phyloP scores from a whole-genome alignment of 92 coral and sea anemone species.

The Palythoa heliodiscus region DNA sequence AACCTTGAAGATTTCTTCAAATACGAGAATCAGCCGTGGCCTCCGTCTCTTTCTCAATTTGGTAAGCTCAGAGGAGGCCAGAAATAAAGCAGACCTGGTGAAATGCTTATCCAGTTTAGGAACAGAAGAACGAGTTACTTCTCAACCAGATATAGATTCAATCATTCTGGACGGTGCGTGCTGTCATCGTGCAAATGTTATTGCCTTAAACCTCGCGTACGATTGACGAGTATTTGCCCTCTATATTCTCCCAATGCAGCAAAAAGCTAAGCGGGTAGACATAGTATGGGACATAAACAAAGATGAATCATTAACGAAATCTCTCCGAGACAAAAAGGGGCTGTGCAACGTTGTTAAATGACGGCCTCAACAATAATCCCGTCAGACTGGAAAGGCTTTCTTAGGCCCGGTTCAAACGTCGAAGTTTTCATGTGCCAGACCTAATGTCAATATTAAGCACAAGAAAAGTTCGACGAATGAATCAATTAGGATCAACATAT shows the following conservation, averaged over 20 bases:
- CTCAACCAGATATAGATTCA: constrained; percentile 38
- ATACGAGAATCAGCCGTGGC: constrained; percentile 4
- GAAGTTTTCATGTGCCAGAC: no score
- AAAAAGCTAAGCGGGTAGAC: constrained; percentile 57
- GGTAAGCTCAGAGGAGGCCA: neutral
- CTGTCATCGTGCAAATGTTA: constrained; percentile 66
- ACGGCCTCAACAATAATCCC: constrained; percentile 41
- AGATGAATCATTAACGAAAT: constrained; percentile 60
- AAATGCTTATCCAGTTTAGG: constrained; percentile 6
- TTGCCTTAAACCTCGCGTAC: constrained; percentile 51
- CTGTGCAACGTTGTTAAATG: constrained; percentile 51
- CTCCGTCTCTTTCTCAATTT: neutral
- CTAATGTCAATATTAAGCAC: no score
- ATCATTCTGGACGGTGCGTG: constrained; percentile 65
- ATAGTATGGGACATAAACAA: constrained; percentile 62
- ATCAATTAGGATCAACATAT: no score
- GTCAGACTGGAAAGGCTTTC: constrained; percentile 41
- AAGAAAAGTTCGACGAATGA: no score
- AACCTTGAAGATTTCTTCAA: constrained; percentile 1
- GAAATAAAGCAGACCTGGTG: neutral
- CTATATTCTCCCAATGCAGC: constrained; percentile 54
- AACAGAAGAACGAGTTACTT: constrained; percentile 7
- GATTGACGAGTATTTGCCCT: constrained; percentile 66
- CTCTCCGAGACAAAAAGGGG: constrained; percentile 30
- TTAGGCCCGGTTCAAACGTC: constrained; percentile 3